Evolutionary conservation across 2,888 invertebrate genomes (phyloP).

Genomic region (Polyommatus icarus): DNA sequence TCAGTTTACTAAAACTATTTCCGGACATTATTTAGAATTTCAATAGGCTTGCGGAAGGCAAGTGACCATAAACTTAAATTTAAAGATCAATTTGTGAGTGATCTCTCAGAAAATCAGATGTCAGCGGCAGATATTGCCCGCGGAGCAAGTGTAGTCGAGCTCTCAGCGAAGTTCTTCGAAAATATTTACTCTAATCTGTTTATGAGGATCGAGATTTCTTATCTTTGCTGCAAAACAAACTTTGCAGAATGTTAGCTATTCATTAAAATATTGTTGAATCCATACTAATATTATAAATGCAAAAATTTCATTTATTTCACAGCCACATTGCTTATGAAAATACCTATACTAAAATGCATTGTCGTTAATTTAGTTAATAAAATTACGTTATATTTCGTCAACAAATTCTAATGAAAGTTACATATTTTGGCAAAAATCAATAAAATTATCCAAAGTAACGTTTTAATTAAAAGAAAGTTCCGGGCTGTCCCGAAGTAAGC

Average conservation of each 20-base stretch:
- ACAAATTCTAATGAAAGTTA: not conserved
- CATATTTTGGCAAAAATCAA: slow-evolving; percentile 5
- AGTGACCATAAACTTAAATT: slow-evolving; percentile 21
- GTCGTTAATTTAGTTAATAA: not conserved
- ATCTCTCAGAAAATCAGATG: slow-evolving; percentile 8
- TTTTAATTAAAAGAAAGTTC: slow-evolving; percentile 25
- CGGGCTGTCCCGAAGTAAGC: not conserved
- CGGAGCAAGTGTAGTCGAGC: not conserved
- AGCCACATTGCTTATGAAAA: no score
- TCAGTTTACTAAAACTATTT: not conserved
- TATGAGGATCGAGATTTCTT: not conserved
- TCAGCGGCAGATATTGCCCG: not conserved
- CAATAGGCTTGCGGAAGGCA: not conserved
- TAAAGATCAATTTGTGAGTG: slow-evolving; percentile 9
- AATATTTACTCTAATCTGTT: not conserved
- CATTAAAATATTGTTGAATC: not conserved
- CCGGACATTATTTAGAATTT: not conserved
- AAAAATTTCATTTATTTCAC: no score
- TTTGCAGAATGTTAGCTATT: not conserved
- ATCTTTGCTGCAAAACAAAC: not conserved
- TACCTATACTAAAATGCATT: no score
- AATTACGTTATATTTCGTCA: not conserved
- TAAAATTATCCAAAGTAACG: slow-evolving; percentile 16
- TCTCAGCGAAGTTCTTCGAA: not conserved
- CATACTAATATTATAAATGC: not conserved